Evolutionary conservation across 2,113 vertebrate species (phyloP), one percentile per base, ranked within the genome.

Genomic region (Podocnemis expansa): DNA sequence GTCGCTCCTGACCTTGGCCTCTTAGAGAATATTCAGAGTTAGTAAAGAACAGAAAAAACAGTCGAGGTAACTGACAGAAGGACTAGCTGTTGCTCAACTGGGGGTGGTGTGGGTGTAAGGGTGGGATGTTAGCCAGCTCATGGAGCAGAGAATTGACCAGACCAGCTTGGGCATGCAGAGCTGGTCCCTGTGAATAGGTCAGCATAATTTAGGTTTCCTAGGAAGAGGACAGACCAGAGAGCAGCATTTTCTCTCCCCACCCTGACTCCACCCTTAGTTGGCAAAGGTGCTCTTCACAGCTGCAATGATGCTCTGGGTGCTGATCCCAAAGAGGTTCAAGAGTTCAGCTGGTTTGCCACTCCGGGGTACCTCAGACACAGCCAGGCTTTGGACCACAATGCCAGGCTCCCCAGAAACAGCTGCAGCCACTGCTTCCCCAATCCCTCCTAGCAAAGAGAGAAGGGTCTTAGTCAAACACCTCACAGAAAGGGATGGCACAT

Each of bases 401-500:
- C 96, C 98, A 3, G 98, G 98, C 94, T 99, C 98, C 56, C 85
- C 29, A 1, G 98, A 98, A 55, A 99, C 97, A 16, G 98, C 98
- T 0, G 98, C 97, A 79, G 98, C 96, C 22, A 99, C 98, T 0
- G 99, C 99, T 85, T 99, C 99, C 10, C 99, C 99, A 6, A 99
- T 97, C 95, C 99, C 99, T 92, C 99, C 99, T 99, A 87, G 11
- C 85, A 67, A 85, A 90, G 67, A 31, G 24, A 78, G 24, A 34
- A 27, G 52, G 47, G 11, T 41, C 58, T 29, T 60, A 31, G 58
- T 60, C 58, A 60, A 11, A 60, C 58, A 27, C 58, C 29, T 60
- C 58, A 19, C 6, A 31, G 58, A 60, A 29, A 60, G 12, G 29
- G 51, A 13, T 31, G 58, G 13, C 58, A 14, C 12, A 2, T 60